A percentile compares a stretch with the other conserved stretches of the same genome.
Evolutionary conservation across 2,888 invertebrate species (phyloP).

Genomic region (Phyllotreta striolata): DNA sequence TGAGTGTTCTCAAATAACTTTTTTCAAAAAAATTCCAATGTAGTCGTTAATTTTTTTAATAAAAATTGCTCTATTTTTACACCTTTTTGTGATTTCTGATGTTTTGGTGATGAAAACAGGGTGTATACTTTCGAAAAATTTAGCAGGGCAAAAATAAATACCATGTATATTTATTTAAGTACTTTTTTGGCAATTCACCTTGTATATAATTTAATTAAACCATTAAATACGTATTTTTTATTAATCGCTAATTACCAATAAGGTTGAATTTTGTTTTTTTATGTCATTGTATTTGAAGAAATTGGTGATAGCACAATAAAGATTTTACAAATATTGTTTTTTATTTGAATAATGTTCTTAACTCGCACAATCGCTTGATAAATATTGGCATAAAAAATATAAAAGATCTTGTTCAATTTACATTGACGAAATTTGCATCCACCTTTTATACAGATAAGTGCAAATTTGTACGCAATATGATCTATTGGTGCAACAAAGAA

Average conservation of each 20-base stretch:
- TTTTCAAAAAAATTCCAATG: slow-evolving; percentile 31
- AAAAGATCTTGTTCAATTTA: too few species aligned
- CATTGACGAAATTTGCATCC: too few species aligned
- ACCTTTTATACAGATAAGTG: too few species aligned
- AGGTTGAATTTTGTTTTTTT: slow-evolving; percentile 6
- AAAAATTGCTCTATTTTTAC: slow-evolving; percentile 33
- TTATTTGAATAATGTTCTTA: neutral
- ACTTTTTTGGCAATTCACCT: too few species aligned
- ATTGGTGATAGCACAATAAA: slow-evolving; percentile 20
- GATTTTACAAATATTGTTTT: slow-evolving; percentile 10
- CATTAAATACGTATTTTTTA: too few species aligned
- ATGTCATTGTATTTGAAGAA: slow-evolving; percentile 8
- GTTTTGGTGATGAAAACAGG: slow-evolving; percentile 3
- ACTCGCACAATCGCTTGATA: neutral
- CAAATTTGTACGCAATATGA: too few species aligned
- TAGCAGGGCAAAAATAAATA: slow-evolving; percentile 4
- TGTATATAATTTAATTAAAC: too few species aligned
- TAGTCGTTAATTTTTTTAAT: slow-evolving; percentile 29
- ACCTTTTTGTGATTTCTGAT: slow-evolving; percentile 19
- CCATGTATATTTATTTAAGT: too few species aligned
- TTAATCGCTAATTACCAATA: too few species aligned
- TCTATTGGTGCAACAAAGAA: too few species aligned
- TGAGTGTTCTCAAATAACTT: slow-evolving; percentile 35
- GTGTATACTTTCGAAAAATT: slow-evolving; percentile 1
- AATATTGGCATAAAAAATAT: too few species aligned